Evolutionary conservation across 2,888 invertebrate species (phyloP).

Genomic region (Lepidocyrtinus sp.): DNA sequence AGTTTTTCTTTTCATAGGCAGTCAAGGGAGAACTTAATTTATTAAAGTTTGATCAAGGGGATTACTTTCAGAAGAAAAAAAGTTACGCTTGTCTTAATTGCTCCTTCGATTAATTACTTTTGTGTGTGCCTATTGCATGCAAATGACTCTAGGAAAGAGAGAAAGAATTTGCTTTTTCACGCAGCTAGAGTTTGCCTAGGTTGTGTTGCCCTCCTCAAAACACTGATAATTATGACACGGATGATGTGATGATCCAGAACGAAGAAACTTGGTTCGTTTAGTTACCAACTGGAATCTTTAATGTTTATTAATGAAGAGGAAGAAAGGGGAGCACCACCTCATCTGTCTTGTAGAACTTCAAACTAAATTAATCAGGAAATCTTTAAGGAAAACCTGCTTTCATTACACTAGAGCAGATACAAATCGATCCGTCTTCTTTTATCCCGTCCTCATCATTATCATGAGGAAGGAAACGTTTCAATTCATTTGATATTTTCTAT

Average conservation of each 20-base stretch:
- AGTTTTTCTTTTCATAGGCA: neutral
- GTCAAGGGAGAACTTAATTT: slow-evolving; percentile 55
- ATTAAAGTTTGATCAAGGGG: slow-evolving; percentile 54
- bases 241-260: slow-evolving; percentile 34
- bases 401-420: neutral
- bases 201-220: neutral
- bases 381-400: slow-evolving; percentile 35
- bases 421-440: slow-evolving; percentile 10
- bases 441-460: slow-evolving; percentile 25
- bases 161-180: neutral
- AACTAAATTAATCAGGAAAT: slow-evolving; percentile 58
- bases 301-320: slow-evolving; percentile 29
- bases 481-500: slow-evolving; percentile 19
- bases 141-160: neutral
- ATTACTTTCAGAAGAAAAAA: slow-evolving; percentile 47
- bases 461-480: slow-evolving; percentile 45
- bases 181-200: neutral
- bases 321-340: slow-evolving; percentile 23
- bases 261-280: slow-evolving; percentile 13
- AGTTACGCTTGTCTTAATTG: slow-evolving; percentile 50
- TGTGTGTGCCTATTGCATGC: neutral
- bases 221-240: slow-evolving; percentile 23
- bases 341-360: slow-evolving; percentile 51
- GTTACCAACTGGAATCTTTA: slow-evolving; percentile 33
- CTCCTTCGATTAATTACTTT: slow-evolving; percentile 55